Evolutionary conservation across 2,113 vertebrate genomes (phyloP).

Genomic region (Pao palembangensis): DNA sequence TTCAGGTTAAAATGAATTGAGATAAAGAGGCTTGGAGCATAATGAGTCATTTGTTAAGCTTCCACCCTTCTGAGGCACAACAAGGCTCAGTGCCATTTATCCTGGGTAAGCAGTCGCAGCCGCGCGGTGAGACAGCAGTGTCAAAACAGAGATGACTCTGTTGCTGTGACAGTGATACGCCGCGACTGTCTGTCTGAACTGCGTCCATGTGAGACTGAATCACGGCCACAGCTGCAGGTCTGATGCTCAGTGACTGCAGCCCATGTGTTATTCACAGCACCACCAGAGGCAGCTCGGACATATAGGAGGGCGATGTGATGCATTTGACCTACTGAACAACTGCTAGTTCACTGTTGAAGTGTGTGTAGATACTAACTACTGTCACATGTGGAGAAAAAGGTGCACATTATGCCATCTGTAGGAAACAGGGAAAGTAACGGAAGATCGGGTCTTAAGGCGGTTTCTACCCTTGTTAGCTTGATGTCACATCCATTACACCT

Average conservation of each 20-base stretch:
- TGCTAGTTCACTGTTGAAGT: no score
- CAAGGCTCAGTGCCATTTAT: slow-evolving; percentile 22
- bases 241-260: slow-evolving; percentile 24
- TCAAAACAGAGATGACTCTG: slow-evolving; percentile 48
- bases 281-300: no score
- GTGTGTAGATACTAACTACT: no score
- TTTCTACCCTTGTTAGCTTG: no score
- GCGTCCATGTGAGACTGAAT: slow-evolving; percentile 29
- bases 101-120: slow-evolving; percentile 26
- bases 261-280: slow-evolving; percentile 25
- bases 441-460: no score
- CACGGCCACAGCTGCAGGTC: slow-evolving; percentile 33
- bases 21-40: not conserved
- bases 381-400: no score
- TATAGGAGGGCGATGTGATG: no score
- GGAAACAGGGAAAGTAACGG: no score
- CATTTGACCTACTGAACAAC: no score
- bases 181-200: slow-evolving; percentile 36
- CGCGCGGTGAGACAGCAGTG: slow-evolving; percentile 34
- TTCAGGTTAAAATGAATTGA: no score
- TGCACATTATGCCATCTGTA: no score
- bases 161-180: slow-evolving; percentile 35
- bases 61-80: slow-evolving; percentile 8
- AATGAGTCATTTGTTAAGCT: slow-evolving; percentile 23
- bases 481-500: no score